Percentiles rank a stretch among this genome's conserved stretches.
These are phyloP conservation scores for Amblyopsis rosae DNA, from an alignment of 2,113 vertebrate genomes.

Conservation along the genomic window DNA sequence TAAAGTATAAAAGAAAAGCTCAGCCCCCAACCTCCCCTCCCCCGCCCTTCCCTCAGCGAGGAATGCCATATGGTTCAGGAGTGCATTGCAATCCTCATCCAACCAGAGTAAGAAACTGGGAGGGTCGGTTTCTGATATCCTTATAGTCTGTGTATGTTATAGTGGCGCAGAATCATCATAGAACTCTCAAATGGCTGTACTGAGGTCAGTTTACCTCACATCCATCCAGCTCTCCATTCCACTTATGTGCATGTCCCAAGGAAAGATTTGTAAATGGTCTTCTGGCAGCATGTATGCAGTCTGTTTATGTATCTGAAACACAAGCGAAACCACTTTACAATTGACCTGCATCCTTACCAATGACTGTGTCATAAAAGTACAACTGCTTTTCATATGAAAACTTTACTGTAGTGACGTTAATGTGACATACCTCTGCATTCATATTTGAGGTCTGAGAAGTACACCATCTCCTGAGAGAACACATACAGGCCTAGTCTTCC, in stretches of 20 bases:
- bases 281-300: constrained; percentile 68
- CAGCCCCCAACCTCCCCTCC: constrained; percentile 78
- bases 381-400: neutral
- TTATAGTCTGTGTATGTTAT: constrained; percentile 64
- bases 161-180: constrained; percentile 53
- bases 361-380: neutral
- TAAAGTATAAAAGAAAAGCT: constrained; percentile 49
- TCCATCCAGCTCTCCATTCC: constrained; percentile 80
- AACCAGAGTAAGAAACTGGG: neutral
- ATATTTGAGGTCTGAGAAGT: constrained; percentile 99
- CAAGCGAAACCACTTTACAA: constrained; percentile 8
- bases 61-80: constrained; percentile 63
- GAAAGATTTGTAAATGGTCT: constrained; percentile 76
- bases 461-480: constrained; percentile 99
- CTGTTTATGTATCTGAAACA: constrained; percentile 87
- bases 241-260: constrained; percentile 74
- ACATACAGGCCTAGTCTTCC: constrained; percentile 95
- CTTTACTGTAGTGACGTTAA: neutral
- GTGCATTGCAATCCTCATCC: constrained; percentile 66
- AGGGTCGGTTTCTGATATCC: constrained; percentile 43
- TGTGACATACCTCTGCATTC: constrained; percentile 90
- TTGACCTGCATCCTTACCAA: too few relatives aligned
- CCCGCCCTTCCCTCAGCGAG: constrained; percentile 42
- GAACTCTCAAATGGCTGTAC: constrained; percentile 67
- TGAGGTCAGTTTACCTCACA: constrained; percentile 71